phyloP scores from a whole-genome alignment of 2,888 invertebrate species.

The Blastobasis adustella region DNA sequence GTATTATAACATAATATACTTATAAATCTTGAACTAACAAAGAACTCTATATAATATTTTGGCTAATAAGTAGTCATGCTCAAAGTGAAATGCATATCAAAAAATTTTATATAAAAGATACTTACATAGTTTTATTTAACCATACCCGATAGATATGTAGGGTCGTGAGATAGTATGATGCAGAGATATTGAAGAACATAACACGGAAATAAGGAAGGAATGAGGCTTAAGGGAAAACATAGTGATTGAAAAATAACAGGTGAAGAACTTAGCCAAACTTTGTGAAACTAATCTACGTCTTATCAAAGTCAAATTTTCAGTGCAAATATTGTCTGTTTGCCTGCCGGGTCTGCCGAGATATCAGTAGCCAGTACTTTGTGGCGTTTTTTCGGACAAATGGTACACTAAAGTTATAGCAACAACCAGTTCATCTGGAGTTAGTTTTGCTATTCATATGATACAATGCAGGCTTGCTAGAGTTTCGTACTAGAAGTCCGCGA shows the following conservation, averaged over 20 bases:
- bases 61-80: too few species aligned
- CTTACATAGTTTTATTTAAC: too few species aligned
- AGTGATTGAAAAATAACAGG: background rate
- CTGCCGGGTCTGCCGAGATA: conserved; percentile 68
- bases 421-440: conserved; percentile 73
- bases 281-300: conserved; percentile 14
- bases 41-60: background rate
- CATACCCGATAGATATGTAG: too few species aligned
- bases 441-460: conserved; percentile 65
- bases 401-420: conserved; percentile 61
- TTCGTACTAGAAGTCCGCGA: conserved; percentile 47
- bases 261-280: background rate
- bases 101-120: too few species aligned
- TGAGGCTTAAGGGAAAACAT: too few species aligned
- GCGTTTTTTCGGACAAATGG: conserved; percentile 75
- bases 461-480: conserved; percentile 56
- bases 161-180: too few species aligned
- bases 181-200: too few species aligned
- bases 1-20: conserved; percentile 3
- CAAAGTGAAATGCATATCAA: too few species aligned
- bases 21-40: background rate
- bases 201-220: too few species aligned
- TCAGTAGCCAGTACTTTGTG: conserved; percentile 66
- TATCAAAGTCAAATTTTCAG: conserved; percentile 5
- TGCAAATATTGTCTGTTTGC: conserved; percentile 24